Base-by-base conservation (phyloP, 2,113 vertebrate genomes). In the Rattus rattus region DNA sequence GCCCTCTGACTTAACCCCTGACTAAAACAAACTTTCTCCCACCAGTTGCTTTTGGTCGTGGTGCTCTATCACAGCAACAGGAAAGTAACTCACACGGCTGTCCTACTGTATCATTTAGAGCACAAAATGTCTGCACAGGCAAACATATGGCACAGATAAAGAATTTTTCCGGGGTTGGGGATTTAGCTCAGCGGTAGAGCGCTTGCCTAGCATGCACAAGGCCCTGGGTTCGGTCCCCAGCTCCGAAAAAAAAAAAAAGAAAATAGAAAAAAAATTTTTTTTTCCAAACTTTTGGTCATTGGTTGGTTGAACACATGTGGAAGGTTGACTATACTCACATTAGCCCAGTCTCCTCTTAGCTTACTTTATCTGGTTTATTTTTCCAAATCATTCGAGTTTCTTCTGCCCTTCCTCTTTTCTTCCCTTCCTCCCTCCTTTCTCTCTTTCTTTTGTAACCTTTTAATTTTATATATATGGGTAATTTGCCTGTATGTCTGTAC, bases 381-480 rank as follows among this genome's bases (percentile, higher is more conserved):
- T 63, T 28, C 63, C 77, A 91, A 92, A 28, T 20, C 33, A 63
- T 92, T 54, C 61, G 80, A 72, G 8, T 63, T 90, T 0, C 8
- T n/a, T 59, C 0, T 3, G 19, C 20, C 0, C 7, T 54, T 54
- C 12, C 4, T 43, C 8, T 3, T 19, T 75, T 4, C n/a, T 47
- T 56, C 36, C 16, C n/a, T 73, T 24, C 43, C 2, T 19, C 10
- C 26, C 7, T 17, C 4, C 24, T 12, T 22, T 47, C 5, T 12
- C 12, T 67, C 73, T 47, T 47, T 54, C 76, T 17, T 17, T 70
- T 52, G 52, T 30, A 30, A 52, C 28, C 10, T 81, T 59, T n/a
- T 24, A n/a, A n/a, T 81, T 81, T 59, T 81, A 59, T 4, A 7
- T 3, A 24, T 59, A 22, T 36, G 20, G 79, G 20, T 39, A 3